Base-by-base conservation (phyloP, 1,140 invertebrate genomes). In the Charaxes varanes region DNA sequence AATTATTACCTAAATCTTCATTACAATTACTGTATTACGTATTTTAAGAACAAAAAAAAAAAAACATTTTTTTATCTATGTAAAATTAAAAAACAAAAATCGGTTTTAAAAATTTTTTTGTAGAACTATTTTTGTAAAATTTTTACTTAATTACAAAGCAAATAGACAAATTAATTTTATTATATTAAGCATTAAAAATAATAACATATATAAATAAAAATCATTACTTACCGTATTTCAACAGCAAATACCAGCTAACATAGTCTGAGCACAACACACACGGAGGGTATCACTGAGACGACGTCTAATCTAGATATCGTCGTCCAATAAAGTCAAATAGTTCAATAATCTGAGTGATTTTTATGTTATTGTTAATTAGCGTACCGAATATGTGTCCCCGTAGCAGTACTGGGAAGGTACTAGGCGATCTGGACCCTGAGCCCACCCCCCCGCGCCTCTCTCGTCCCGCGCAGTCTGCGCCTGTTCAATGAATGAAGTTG, bases 401-500 rank as follows among this genome's bases (percentile, higher is more conserved):
- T 31, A 44, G 48, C 51, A 51, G 43, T 47, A 47, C 46, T 56
- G 44, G 46, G 59, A 48, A 63, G 65, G 58, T 60, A 70, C 69
- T 81, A 71, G 64, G 52, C 56, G 50, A 73, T 63, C 71, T 76
- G 63, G 56, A 60, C 53, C 56, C 65, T 60, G 54, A 10, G 32
- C 43, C 30, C 53, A 40, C 52, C 62, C 54, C 30, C 54, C 48
- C 55, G 35, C 53, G 18, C 40, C 42, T 31, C 55, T 19, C 31
- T 22, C 44, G 52, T 41, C 65, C 64, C 76, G 66, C 69, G 66
- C 64, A 66, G 56, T 67, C 69, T 68, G 60, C 63, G 61, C 59
- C 47, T 53, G 48, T 48, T 74, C 74, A 58, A 82, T 82, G 78
- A 82, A 82, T 82, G 78, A 63, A 68, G 28, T 42, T 41, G 61